Evolutionary conservation across 1,140 invertebrate genomes (phyloP).

Genomic region (Tetramorium alpestre): DNA sequence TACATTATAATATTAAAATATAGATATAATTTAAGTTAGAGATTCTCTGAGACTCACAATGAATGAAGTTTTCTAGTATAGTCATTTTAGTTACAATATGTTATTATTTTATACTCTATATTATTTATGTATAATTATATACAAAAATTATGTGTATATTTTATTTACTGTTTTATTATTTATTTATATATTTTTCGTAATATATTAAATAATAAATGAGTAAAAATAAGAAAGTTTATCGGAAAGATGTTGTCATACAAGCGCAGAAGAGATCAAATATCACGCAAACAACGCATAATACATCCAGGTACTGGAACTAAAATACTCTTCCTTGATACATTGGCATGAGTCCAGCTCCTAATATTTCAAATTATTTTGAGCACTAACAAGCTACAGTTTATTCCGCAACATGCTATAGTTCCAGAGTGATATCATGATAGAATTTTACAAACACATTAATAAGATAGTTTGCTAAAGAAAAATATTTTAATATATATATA

Average conservation of each 20-base stretch:
- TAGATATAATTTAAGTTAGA: not conserved
- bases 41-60: not conserved
- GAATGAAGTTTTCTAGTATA: not conserved
- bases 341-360: constrained; percentile 59
- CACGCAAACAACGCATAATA: constrained; percentile 46
- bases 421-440: not conserved
- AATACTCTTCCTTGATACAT: constrained; percentile 64
- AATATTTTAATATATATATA: not conserved
- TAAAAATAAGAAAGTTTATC: not conserved
- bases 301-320: constrained; percentile 61
- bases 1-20: not conserved
- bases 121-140: not conserved
- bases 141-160: constrained; percentile 12
- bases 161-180: not conserved
- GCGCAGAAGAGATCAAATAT: constrained; percentile 26
- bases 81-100: not conserved
- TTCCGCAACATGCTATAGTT: not conserved
- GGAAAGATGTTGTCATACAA: not conserved
- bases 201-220: not conserved
- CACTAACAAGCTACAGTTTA: constrained; percentile 29
- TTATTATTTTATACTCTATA: constrained; percentile 2
- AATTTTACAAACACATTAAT: not conserved
- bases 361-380: constrained; percentile 69
- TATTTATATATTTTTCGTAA: not conserved
- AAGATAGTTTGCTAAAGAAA: constrained; percentile 6